Percentiles rank a stretch among this genome's conserved stretches.
phyloP scores from a whole-genome alignment of 2,888 invertebrate genomes.

The Malachius bipustulatus region DNA sequence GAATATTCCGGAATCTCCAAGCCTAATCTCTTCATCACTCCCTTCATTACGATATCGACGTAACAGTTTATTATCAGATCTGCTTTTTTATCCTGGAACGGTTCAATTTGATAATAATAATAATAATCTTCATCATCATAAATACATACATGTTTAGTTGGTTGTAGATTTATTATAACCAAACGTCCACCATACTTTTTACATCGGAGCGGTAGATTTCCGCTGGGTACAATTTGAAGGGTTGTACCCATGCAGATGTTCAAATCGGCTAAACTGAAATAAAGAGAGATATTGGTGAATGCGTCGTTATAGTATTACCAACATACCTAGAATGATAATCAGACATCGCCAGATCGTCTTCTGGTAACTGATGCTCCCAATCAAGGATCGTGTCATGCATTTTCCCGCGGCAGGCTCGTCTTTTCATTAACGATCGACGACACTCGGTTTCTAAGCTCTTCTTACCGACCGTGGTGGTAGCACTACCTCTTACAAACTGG shows the following conservation, averaged over 20 bases:
- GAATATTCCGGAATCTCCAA: slow-evolving; percentile 64
- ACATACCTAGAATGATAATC: slow-evolving; percentile 82
- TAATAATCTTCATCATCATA: slow-evolving; percentile 4
- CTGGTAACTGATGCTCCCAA: slow-evolving; percentile 93
- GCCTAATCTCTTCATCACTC: slow-evolving; percentile 60
- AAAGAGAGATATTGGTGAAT: too few relatives aligned
- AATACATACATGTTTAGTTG: slow-evolving; percentile 83
- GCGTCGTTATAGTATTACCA: too few relatives aligned
- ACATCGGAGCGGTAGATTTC: slow-evolving; percentile 77
- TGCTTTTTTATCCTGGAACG: slow-evolving; percentile 75
- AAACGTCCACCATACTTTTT: slow-evolving; percentile 78
- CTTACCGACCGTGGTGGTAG: slow-evolving; percentile 73
- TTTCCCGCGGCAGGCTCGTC: slow-evolving; percentile 75
- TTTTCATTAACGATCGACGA: slow-evolving; percentile 46
- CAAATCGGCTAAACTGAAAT: slow-evolving; percentile 78
- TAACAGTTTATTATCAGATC: slow-evolving; percentile 80
- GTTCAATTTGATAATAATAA: slow-evolving; percentile 14
- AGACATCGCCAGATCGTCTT: slow-evolving; percentile 70
- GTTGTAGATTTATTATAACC: slow-evolving; percentile 90
- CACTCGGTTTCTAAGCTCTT: slow-evolving; percentile 57
- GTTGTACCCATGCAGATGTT: slow-evolving; percentile 95
- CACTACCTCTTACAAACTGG: slow-evolving; percentile 64
- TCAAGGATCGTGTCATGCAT: slow-evolving; percentile 87
- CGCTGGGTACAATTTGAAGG: slow-evolving; percentile 94
- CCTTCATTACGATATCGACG: slow-evolving; percentile 70